A percentile compares a stretch with the other conserved stretches of the same genome.
Evolutionary conservation across 2,888 invertebrate species (phyloP).

Genomic region (Anagyrus pseudococci): DNA sequence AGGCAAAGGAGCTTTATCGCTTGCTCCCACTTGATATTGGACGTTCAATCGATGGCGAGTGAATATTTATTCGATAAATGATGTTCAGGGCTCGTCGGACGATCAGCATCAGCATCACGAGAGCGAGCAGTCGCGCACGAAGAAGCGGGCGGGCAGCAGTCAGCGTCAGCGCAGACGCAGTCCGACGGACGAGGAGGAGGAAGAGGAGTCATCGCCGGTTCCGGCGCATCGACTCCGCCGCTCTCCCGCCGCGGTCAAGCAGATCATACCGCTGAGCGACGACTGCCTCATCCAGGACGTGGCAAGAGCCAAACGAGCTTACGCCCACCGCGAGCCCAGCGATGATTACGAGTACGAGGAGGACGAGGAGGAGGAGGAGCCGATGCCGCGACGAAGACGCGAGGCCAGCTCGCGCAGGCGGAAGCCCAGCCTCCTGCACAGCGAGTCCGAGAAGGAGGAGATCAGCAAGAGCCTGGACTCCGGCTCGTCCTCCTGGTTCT

Average conservation of each 20-base stretch:
- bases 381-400: constrained; percentile 41
- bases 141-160: constrained; percentile 27
- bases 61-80: no score
- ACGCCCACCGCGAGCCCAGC: constrained; percentile 42
- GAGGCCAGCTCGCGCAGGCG: constrained; percentile 43
- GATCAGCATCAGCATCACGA: constrained; percentile 5
- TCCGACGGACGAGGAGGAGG: constrained; percentile 40
- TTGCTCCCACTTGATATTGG: no score
- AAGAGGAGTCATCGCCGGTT: constrained; percentile 4
- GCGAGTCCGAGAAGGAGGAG: constrained; percentile 51
- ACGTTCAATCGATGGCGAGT: no score
- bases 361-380: constrained; percentile 41
- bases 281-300: constrained; percentile 41
- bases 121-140: constrained; percentile 28
- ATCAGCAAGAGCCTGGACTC: constrained; percentile 49
- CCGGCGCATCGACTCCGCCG: constrained; percentile 12
- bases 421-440: constrained; percentile 45
- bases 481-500: constrained; percentile 45
- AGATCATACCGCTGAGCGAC: constrained; percentile 54
- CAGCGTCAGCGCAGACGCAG: constrained; percentile 35
- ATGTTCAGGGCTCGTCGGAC: constrained; percentile 4
- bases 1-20: no score
- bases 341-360: constrained; percentile 42
- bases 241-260: constrained; percentile 48
- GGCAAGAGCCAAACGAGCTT: constrained; percentile 47